Percentiles rank a stretch among this genome's conserved stretches.
These are phyloP conservation scores for Marmota flaviventris DNA, from an alignment of 2,113 vertebrate genomes.

Conservation along the genomic window DNA sequence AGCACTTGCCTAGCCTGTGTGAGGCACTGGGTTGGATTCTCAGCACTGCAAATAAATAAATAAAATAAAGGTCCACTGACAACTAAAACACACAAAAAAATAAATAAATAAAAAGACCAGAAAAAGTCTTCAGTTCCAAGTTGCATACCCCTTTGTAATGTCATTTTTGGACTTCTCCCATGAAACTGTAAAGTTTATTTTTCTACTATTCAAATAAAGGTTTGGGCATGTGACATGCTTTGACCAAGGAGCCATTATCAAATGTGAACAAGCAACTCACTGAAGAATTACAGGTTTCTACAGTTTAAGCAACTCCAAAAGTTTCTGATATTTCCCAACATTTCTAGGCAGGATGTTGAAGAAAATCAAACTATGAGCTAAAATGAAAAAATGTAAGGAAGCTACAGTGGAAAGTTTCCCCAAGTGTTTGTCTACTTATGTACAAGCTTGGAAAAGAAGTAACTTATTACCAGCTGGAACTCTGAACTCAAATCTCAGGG, in stretches of 20 bases:
- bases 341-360: constrained; percentile 2
- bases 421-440: background rate
- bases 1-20: too few relatives aligned
- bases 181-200: background rate
- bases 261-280: background rate
- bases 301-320: background rate
- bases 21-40: too few relatives aligned
- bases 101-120: background rate
- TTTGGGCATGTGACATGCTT: background rate
- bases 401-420: background rate
- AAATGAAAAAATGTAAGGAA: background rate
- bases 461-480: background rate
- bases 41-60: too few relatives aligned
- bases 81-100: too few relatives aligned
- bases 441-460: background rate
- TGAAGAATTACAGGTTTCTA: background rate
- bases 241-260: background rate
- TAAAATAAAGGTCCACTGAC: too few relatives aligned
- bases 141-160: background rate
- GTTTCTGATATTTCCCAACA: background rate
- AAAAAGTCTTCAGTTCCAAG: background rate
- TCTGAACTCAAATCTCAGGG: background rate
- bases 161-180: background rate
- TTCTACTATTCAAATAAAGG: background rate
- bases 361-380: background rate